Base-by-base conservation (phyloP, 1,140 invertebrate species). In the Samia ricini region DNA sequence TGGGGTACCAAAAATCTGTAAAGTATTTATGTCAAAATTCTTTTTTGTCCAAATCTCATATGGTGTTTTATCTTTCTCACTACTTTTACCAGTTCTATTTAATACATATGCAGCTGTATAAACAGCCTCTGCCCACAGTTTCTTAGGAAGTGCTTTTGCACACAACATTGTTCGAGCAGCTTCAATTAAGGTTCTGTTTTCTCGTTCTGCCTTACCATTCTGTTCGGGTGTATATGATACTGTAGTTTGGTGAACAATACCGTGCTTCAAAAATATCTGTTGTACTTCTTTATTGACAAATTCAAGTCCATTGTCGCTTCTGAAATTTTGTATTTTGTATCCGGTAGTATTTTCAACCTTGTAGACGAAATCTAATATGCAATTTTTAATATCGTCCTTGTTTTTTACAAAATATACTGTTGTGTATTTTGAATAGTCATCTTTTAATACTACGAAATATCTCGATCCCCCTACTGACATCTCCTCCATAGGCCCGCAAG, bases 121-220 rank as follows among this genome's bases (percentile, higher is more conserved):
- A 1, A 82, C 60, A 10, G 82, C 83, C 71, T 90, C 88, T 5
- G 78, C 87, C 82, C 83, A 91, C 49, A 84, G 66, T 42, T 56
- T 69, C 62, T 81, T 81, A 10, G 64, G 56, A 19, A 89, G 58
- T 12, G 63, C 60, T 48, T 50, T 63, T 5, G 23, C 63, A 62
- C 55, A 29, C 21, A 69, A 36, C 69, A 83, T 75, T 12, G 81
- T 81, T 64, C 81, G 69, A 21, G 87, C 89, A 26, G 76, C 74
- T 77, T 92, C 91, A 15, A 91, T 78, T 29, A 91, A 15, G 7
- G 77, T 90, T 63, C 88, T 59, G 26, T 79, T 91, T 63, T 86
- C 80, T 51, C 78, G 61, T 64, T 92, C 91, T n/a, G 80, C 77
- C 22, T 69, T 69, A 6, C 90, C 90, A 71, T 93, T 93, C 64